Base-by-base conservation (phyloP, 2,888 invertebrate species). In the Nomada hirtipes region DNA sequence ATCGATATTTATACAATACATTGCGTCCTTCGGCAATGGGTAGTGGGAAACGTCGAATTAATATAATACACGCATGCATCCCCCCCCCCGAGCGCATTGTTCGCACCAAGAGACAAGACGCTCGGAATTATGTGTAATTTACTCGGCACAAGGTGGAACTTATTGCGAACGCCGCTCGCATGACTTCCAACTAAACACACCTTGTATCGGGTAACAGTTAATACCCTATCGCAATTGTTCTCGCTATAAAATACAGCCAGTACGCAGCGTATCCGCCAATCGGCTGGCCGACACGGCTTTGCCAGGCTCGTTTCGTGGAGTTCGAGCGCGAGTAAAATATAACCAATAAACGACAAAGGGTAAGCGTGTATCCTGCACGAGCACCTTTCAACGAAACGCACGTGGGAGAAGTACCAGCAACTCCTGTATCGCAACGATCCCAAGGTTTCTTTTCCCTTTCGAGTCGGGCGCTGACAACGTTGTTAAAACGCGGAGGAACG, bases 341-440 rank as follows among this genome's bases (percentile, higher is more conserved):
- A 77, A 77, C 73, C 83, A 70, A 83, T 82, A 83, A 83, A 83
- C 76, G 76, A 82, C 82, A 76, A 65, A 76, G 65, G 72, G 23
- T 11, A 42, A 72, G 47, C 36, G 81, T 71, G 50, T 65, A 68
- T n/a, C 15, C 29, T 69, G 59, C 55, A 70, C 68, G 68, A 29
- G 63, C 71, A 72, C 81, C 82, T 82, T 81, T 81, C 82, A 18
- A 44, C 59, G 36, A 44, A 61, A 75, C 57, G 26, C 63, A 75
- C 82, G 79, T 74, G 73, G 61, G 81, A 76, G 76, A 64, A 64
- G 72, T 65, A 57, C 59, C 70, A 52, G 79, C 70, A 67, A 80
- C 79, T 47, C 47, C 53, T 13, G 23, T 77, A 55, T 71, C 52
- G 55, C 29, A 13, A 26, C 68, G 23, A 74, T 29, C 47, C 20